These are phyloP conservation scores for Pseudois nayaur DNA, from an alignment of 2,113 vertebrate genomes.

Conservation along the genomic window DNA sequence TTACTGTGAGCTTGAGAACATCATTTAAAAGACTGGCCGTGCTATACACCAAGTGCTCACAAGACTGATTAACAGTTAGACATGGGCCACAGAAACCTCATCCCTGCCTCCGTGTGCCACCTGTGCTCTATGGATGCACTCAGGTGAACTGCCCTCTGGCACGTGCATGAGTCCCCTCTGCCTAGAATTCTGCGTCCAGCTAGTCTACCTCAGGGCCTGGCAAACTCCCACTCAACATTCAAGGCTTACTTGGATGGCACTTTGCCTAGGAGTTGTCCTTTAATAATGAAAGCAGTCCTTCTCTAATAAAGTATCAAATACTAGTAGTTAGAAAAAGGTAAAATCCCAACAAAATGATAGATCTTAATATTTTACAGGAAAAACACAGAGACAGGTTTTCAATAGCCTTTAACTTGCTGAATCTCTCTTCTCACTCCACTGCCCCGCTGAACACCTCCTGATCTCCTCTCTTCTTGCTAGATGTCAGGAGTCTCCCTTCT, in stretches of 20 bases:
- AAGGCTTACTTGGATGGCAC: neutral
- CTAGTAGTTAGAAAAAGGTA: neutral
- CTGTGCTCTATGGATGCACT: rapidly evolving
- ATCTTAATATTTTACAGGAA: neutral
- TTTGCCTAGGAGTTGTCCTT: neutral
- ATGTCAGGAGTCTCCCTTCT: neutral
- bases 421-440: rapidly evolving
- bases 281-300: neutral
- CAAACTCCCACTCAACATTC: neutral
- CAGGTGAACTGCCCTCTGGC: neutral
- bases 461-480: neutral
- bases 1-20: neutral
- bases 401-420: neutral
- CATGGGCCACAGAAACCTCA: rapidly evolving
- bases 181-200: neutral
- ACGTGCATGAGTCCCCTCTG: rapidly evolving
- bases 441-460: neutral
- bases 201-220: neutral
- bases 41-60: neutral
- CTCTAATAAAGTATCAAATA: neutral
- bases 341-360: neutral
- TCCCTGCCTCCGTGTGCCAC: rapidly evolving
- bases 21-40: neutral
- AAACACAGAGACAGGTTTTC: neutral
- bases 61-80: neutral